phyloP scores from a whole-genome alignment of 2,797 vertebrate genomes.

The Halcyon leucocephala region DNA sequence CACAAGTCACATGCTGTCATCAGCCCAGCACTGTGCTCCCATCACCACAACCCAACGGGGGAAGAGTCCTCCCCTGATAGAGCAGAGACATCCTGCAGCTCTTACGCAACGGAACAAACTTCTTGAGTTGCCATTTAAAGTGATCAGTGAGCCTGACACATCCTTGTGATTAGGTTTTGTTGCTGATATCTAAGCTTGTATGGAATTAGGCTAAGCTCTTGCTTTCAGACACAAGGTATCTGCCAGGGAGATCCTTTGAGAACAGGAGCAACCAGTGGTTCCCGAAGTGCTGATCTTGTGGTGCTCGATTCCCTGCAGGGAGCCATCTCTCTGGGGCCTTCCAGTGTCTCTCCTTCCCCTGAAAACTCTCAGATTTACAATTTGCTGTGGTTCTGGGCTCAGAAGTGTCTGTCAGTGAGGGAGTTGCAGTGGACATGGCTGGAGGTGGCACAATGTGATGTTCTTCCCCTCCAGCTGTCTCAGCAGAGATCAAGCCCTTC shows the following conservation, averaged over 20 bases:
- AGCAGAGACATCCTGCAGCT: rapidly evolving
- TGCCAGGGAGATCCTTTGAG: neutral
- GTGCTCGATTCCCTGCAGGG: neutral
- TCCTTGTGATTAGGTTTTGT: neutral
- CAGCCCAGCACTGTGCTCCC: rapidly evolving
- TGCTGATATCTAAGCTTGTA: neutral
- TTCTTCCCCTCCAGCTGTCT: neutral
- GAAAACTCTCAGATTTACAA: neutral
- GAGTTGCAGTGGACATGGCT: neutral
- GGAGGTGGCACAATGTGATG: neutral
- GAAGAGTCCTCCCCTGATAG: neutral
- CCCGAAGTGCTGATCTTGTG: neutral
- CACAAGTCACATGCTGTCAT: neutral
- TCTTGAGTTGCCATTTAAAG: neutral
- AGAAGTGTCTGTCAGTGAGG: neutral
- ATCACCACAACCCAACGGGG: neutral
- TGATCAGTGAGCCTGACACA: neutral
- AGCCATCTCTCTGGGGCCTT: neutral
- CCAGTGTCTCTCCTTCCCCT: neutral
- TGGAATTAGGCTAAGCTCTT: neutral
- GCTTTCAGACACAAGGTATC: neutral
- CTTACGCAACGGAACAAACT: neutral
- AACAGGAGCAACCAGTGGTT: neutral
- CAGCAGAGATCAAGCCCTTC: neutral
- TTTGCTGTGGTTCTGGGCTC: neutral